Base-by-base conservation (phyloP, 2,113 vertebrate species). In the Orientallactaga bullata region DNA sequence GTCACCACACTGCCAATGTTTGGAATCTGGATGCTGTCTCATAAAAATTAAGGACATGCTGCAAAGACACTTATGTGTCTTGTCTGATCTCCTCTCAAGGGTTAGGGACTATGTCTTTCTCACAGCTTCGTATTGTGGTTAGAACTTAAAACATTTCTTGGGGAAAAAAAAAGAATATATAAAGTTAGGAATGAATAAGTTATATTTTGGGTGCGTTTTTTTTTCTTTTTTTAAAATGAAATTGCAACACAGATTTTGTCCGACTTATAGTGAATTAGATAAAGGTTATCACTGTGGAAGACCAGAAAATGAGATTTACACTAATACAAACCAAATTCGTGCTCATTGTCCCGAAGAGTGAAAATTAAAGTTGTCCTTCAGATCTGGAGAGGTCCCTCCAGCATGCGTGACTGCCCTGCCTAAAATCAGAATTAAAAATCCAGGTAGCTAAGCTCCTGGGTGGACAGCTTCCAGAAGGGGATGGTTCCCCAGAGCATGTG, bases 271-370 rank as follows among this genome's bases (percentile, higher is more conserved):
- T 88, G 37, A 95, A 69, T 95, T 95, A 76, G 72, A 65, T 89
- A 81, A 91, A 91, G 18, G 28, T 65, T 94, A 47, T 93, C 55
- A 30, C 91, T 94, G 12, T 85, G 69, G 72, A 94, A 42, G 18
- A 93, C 11, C 9, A 63, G 61, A 88, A 94, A 91, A 90, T 76
- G 85, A 96, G 65, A 88, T 88, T 85, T 94, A 68, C 47, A 72
- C 78, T 88, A 91, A 94, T 77, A 37, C 60, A 95, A 85, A 88
- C 37, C 69, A 95, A 87, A 82, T 74, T 87, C 78, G 91, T 71
- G 51, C 13, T 88, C 10, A 85, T 28, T 65, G 37, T 88, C 77
- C 28, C 90, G 10, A 88, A 94, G 68, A 80, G 69, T 23, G 66
- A 66, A 83, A 83, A n/a, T 82, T 30, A 35, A 63, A 91, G 24